phyloP scores from a whole-genome alignment of 2,797 vertebrate genomes.

The Melanotaenia parkinsoni region DNA sequence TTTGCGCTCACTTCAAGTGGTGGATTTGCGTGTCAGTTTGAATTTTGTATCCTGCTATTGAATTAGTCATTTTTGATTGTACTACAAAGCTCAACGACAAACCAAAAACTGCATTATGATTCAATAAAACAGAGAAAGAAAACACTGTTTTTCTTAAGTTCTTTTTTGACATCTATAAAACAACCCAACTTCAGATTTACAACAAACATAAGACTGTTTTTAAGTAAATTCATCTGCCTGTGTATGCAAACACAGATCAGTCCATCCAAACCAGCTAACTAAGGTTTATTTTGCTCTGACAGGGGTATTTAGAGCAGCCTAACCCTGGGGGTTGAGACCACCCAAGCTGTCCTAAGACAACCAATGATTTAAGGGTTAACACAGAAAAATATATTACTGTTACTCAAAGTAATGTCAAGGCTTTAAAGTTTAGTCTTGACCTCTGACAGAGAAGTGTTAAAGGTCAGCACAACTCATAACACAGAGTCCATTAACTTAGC shows the following conservation, averaged over 20 bases:
- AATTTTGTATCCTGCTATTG: neutral
- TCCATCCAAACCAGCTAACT: conserved; percentile 8
- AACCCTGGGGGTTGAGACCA: conserved; percentile 17
- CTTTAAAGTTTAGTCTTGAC: conserved; percentile 12
- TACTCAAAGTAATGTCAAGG: conserved; percentile 5
- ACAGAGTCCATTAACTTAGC: neutral
- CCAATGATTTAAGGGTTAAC: conserved; percentile 9
- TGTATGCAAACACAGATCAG: neutral
- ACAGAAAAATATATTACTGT: conserved; percentile 6
- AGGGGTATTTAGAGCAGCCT: conserved; percentile 4
- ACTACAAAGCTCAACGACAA: neutral
- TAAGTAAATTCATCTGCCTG: neutral
- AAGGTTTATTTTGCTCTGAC: conserved; percentile 20
- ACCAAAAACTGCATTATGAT: neutral
- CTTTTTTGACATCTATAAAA: neutral
- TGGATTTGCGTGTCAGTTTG: neutral
- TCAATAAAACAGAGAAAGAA: neutral
- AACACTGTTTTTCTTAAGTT: neutral
- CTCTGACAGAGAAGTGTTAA: conserved; percentile 5
- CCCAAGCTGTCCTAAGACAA: neutral
- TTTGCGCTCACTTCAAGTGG: conserved; percentile 7
- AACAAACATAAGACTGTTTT: neutral
- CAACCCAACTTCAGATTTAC: neutral
- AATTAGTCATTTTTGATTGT: neutral
- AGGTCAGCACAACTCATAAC: conserved; percentile 6